These are phyloP conservation scores for Eretmocerus hayati DNA, from an alignment of 2,888 invertebrate genomes.

Conservation along the genomic window DNA sequence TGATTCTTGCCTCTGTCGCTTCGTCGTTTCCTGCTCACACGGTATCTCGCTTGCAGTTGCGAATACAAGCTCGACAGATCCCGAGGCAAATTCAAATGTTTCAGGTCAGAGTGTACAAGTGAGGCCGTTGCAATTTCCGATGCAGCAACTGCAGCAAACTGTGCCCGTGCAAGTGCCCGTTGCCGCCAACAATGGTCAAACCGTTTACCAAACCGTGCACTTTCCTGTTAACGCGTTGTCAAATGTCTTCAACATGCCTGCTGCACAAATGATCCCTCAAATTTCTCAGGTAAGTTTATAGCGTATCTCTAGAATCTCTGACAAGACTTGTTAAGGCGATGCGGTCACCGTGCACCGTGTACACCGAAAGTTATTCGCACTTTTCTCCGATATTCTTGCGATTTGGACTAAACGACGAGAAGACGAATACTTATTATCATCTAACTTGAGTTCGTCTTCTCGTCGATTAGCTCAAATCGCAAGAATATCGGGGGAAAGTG, in stretches of 20 bases:
- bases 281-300: conserved; percentile 59
- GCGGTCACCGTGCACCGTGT: no score
- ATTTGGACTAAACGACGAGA: no score
- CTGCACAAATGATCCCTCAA: conserved; percentile 77
- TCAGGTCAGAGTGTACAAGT: conserved; percentile 67
- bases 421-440: no score
- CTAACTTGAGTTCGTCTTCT: no score
- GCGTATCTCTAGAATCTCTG: not conserved
- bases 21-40: not conserved
- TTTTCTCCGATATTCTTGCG: no score
- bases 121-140: conserved; percentile 62
- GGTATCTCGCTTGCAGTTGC: not conserved
- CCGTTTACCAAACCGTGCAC: conserved; percentile 91
- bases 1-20: no score
- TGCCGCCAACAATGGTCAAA: conserved; percentile 76
- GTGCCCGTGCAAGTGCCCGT: conserved; percentile 90
- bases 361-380: no score
- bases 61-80: conserved; percentile 26
- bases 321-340: no score
- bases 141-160: conserved; percentile 61
- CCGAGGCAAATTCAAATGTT: conserved; percentile 34
- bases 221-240: conserved; percentile 79
- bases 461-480: no score
- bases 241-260: conserved; percentile 55
- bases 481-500: no score